Percentiles rank a stretch among this genome's conserved stretches.
phyloP scores from a whole-genome alignment of 2,888 invertebrate species.

The Chouioia cunea region DNA sequence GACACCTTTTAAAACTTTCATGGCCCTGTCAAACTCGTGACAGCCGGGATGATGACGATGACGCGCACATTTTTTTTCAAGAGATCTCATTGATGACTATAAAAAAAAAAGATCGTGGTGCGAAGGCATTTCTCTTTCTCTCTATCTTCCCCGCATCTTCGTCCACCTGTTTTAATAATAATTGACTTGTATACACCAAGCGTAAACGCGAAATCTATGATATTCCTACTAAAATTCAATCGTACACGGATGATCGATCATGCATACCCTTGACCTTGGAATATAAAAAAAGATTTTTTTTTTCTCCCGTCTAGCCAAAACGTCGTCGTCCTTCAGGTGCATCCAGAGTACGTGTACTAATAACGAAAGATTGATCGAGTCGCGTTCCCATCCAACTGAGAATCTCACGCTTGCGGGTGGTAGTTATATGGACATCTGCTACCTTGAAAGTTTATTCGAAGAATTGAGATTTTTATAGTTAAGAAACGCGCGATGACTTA shows the following conservation, averaged over 20 bases:
- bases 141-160: slow-evolving; percentile 1
- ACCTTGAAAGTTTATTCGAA: not conserved
- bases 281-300: slow-evolving; percentile 43
- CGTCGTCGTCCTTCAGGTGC: not conserved
- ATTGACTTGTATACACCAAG: slow-evolving; percentile 13
- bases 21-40: too few relatives aligned
- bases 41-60: too few relatives aligned
- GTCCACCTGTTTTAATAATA: slow-evolving; percentile 3
- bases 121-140: slow-evolving; percentile 1
- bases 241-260: slow-evolving; percentile 45
- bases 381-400: not conserved
- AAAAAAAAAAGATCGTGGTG: not conserved
- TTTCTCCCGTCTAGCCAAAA: slow-evolving; percentile 17
- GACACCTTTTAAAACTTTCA: too few relatives aligned
- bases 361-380: slow-evolving; percentile 37
- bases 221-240: not conserved
- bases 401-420: slow-evolving; percentile 10
- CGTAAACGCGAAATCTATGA: slow-evolving; percentile 9
- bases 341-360: slow-evolving; percentile 12
- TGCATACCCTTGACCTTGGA: slow-evolving; percentile 43
- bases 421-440: too few relatives aligned
- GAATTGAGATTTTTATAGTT: not conserved
- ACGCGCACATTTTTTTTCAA: too few relatives aligned
- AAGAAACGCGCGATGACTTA: not conserved
- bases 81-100: too few relatives aligned